A percentile compares a stretch with the other conserved stretches of the same genome.
Evolutionary conservation across 1,140 invertebrate genomes (phyloP).

Genomic region (Phocides pigmalion): DNA sequence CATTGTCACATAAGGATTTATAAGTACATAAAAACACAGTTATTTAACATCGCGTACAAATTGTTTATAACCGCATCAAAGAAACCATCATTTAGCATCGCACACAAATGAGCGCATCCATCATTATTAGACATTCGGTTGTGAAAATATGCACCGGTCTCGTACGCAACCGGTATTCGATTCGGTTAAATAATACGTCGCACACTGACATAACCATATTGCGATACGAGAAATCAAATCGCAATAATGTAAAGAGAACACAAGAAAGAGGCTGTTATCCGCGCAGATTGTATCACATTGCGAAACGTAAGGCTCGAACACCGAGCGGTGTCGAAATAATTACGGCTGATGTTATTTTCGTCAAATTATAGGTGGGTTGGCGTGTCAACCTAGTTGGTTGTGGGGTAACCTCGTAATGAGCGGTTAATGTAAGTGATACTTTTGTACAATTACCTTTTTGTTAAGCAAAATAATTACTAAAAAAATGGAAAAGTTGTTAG

Average conservation of each 20-base stretch:
- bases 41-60: too few species aligned
- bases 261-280: conserved; percentile 6
- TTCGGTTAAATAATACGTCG: neutral
- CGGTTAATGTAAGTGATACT: conserved; percentile 38
- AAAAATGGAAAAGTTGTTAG: too few species aligned
- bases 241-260: neutral
- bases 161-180: neutral
- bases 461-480: too few species aligned
- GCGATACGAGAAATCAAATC: neutral
- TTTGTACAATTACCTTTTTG: neutral
- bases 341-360: conserved; percentile 12
- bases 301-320: conserved; percentile 8
- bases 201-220: neutral
- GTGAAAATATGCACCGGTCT: neutral
- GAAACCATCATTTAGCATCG: too few species aligned
- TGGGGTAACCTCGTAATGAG: conserved; percentile 30
- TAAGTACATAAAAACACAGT: too few species aligned
- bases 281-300: conserved; percentile 6
- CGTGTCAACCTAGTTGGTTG: conserved; percentile 20
- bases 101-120: too few species aligned
- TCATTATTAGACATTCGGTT: too few species aligned
- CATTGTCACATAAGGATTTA: too few species aligned
- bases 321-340: conserved; percentile 26
- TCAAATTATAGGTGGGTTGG: conserved; percentile 8
- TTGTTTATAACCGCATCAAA: too few species aligned